Evolutionary conservation across 2,113 vertebrate species (phyloP).

Genomic region (Uropsilus gracilis): DNA sequence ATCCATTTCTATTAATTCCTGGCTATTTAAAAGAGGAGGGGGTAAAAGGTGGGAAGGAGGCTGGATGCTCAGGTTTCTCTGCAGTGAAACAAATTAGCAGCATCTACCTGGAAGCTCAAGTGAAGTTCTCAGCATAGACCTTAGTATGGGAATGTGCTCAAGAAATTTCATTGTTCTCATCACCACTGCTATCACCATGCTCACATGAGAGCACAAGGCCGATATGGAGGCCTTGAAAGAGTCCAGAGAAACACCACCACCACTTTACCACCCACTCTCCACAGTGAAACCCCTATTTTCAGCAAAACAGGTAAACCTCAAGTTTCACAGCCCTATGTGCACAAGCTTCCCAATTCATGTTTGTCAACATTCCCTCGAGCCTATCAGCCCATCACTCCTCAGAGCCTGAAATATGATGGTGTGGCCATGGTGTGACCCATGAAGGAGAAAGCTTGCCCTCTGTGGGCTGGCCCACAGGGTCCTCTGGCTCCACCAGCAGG

Average conservation of each 20-base stretch:
- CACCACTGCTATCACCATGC: too few relatives aligned
- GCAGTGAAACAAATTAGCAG: not conserved
- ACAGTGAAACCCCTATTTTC: not conserved
- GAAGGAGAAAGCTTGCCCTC: fast-evolving
- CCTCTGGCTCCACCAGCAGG: not conserved
- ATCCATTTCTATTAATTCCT: not conserved
- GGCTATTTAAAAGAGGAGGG: not conserved
- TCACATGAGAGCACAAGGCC: too few relatives aligned
- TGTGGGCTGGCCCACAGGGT: not conserved
- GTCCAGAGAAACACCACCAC: not conserved
- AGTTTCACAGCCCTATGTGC: not conserved
- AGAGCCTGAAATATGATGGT: not conserved
- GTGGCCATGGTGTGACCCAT: not conserved
- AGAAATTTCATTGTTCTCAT: not conserved
- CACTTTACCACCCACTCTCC: not conserved
- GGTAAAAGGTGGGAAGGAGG: too few relatives aligned
- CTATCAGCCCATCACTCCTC: not conserved
- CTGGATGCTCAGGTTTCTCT: not conserved
- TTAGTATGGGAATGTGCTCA: not conserved
- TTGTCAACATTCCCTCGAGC: not conserved
- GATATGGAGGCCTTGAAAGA: too few relatives aligned
- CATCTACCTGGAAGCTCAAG: fast-evolving
- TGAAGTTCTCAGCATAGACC: not conserved
- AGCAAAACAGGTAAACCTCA: not conserved
- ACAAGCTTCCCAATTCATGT: not conserved